A percentile compares a stretch with the other conserved stretches of the same genome.
Evolutionary conservation across 2,797 vertebrate genomes (phyloP).

Genomic region (Falco berigora): DNA sequence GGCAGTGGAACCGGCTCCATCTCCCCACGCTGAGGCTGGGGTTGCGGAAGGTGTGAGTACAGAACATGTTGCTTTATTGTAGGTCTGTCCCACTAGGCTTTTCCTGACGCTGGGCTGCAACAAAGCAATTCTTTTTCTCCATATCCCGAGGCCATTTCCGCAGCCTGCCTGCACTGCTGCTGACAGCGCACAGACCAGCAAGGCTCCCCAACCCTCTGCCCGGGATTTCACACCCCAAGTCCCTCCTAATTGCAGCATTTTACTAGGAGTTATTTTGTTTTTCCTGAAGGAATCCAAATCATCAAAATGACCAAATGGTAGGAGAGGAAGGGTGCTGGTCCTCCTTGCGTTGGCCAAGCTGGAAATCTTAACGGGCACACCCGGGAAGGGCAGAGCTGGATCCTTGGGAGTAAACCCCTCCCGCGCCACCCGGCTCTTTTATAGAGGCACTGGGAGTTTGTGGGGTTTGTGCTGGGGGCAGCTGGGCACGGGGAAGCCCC

Average conservation of each 20-base stretch:
- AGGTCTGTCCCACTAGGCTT: background rate
- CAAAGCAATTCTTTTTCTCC: background rate
- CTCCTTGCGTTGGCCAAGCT: background rate
- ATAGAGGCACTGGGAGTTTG: background rate
- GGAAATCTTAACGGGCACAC: background rate
- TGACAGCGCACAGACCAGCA: background rate
- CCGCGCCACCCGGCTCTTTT: accelerated
- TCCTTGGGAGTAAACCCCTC: background rate
- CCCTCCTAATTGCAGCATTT: background rate
- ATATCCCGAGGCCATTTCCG: background rate
- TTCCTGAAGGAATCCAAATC: background rate
- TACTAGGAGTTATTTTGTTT: background rate
- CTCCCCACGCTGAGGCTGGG: background rate
- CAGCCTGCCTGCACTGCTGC: background rate
- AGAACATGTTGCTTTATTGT: background rate
- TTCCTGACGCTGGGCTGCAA: background rate
- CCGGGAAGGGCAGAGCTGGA: background rate
- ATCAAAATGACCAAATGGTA: background rate
- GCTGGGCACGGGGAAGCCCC: accelerated
- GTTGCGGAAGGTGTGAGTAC: background rate
- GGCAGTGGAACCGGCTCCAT: background rate
- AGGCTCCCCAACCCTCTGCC: background rate
- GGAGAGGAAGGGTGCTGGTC: background rate
- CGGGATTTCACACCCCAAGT: background rate
- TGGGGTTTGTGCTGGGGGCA: background rate